Percentiles rank a stretch among this genome's conserved stretches.
These are phyloP conservation scores for Bicyclus anynana DNA, from an alignment of 1,140 invertebrate genomes.

Conservation along the genomic window DNA sequence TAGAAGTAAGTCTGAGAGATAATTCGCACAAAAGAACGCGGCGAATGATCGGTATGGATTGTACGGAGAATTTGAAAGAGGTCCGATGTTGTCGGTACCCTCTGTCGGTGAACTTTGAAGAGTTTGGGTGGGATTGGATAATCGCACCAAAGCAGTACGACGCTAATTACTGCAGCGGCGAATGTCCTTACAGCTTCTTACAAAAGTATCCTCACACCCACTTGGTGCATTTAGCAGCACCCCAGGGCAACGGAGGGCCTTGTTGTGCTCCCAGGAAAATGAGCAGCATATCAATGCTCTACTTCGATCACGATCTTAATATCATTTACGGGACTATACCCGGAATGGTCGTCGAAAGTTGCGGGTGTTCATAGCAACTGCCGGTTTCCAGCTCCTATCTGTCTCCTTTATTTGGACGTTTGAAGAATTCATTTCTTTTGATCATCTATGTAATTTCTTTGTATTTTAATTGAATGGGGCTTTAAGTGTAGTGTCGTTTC, in stretches of 20 bases:
- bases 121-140: conserved; percentile 99
- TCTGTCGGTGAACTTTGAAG: conserved; percentile 96
- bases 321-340: conserved; percentile 93
- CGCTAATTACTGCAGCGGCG: conserved; percentile 97
- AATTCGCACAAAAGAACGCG: conserved; percentile 81
- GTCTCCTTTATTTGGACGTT: conserved; percentile 2
- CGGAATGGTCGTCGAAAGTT: conserved; percentile 95
- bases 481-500: conserved; percentile 45
- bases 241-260: conserved; percentile 84
- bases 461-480: conserved; percentile 25
- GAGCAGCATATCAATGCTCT: conserved; percentile 94
- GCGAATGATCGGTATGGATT: conserved; percentile 87
- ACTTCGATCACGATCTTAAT: conserved; percentile 92
- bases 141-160: conserved; percentile 97
- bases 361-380: conserved; percentile 89
- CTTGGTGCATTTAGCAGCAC: conserved; percentile 87
- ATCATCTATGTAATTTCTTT: neutral
- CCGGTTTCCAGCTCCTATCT: conserved; percentile 23
- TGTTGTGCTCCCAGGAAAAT: conserved; percentile 94
- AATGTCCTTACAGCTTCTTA: conserved; percentile 93
- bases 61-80: conserved; percentile 86
- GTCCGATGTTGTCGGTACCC: conserved; percentile 93
- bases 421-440: conserved; percentile 7
- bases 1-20: conserved; percentile 86
- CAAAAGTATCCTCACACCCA: conserved; percentile 96